Base-by-base conservation (phyloP, 2,797 vertebrate species). In the Hydrocynus forskahlii region DNA sequence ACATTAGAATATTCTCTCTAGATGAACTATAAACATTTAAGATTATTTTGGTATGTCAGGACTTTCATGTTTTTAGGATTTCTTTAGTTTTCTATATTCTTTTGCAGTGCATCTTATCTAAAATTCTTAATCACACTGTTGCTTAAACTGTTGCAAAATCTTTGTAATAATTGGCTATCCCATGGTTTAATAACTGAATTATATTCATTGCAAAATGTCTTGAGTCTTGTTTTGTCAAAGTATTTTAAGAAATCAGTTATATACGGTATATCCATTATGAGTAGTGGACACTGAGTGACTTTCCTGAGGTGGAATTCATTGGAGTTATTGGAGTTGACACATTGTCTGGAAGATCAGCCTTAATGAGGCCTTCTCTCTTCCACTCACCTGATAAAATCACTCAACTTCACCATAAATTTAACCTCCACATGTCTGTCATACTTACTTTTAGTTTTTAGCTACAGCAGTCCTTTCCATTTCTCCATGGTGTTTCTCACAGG, bases 361-460 rank as follows among this genome's bases (percentile, higher is more conserved):
- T 54, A 52, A 76, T 43, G 67, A 81, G 52, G 45, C 35, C 60
- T 12, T 54, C 45, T 16, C 19, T 60, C 63, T 35, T 29, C 19
- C 59, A 13, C 60, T 76, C 60, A 19, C 29, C 45, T 55, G 72
- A 79, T 69, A 25, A 75, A 81, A 79, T 77, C 63, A 62, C 54
- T 17, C 43, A 70, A 23, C 68, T 40, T 67, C 35, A 40, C 38
- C 23, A 16, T n/a, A 67, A 43, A 67, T 40, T 7, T 19, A 67
- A 45, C 64, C 64, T 43, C 14, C 38, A n/a, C 64, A 67, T 8
- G 17, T 43, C 40, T 67, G 64, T 45, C 38, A 40, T 17, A n/a
- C 64, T 43, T 19, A n/a, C n/a, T n/a, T n/a, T n/a, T n/a, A n/a
- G 7, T 70, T 48, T 70, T 25, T 29, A 70, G 68, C n/a, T 48